These are phyloP conservation scores for Theristicus caerulescens DNA, from an alignment of 2,113 vertebrate genomes.

Conservation along the genomic window DNA sequence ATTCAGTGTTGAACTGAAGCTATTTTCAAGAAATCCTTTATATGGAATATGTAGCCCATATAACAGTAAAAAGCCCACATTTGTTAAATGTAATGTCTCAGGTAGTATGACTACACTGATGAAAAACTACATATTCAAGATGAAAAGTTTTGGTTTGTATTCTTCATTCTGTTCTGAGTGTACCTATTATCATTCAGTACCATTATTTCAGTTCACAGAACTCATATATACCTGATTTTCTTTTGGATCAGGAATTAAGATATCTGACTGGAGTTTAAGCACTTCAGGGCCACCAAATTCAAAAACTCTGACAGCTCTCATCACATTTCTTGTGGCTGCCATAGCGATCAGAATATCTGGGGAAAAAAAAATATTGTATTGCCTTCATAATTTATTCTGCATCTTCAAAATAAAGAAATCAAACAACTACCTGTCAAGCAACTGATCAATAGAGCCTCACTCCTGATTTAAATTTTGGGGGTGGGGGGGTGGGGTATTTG, in stretches of 20 bases:
- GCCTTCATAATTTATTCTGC: not conserved
- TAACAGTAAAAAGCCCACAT: accelerated
- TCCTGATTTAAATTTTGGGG: not conserved
- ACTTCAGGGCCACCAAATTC: conserved; percentile 90
- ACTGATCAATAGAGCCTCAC: not conserved
- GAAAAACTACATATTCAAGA: not conserved
- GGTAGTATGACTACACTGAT: accelerated
- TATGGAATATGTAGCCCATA: accelerated
- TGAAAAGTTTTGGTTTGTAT: not conserved
- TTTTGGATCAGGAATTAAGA: conserved; percentile 78
- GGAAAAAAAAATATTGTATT: not conserved
- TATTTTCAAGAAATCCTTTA: not conserved
- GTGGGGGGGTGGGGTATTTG: accelerated
- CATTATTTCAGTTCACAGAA: not conserved
- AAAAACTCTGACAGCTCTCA: conserved; percentile 87
- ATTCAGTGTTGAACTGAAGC: not conserved
- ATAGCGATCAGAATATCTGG: conserved; percentile 55
- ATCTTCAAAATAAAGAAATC: not conserved
- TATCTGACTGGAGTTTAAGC: conserved; percentile 77
- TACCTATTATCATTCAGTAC: not conserved
- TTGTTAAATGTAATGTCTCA: not conserved
- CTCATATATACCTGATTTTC: conserved; percentile 77
- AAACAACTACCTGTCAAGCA: conserved; percentile 2
- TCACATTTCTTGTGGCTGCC: conserved; percentile 78
- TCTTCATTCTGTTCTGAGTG: not conserved